Conservation (phyloP, 2,888 invertebrate genomes). For the Agapostemon virescens region DNA sequence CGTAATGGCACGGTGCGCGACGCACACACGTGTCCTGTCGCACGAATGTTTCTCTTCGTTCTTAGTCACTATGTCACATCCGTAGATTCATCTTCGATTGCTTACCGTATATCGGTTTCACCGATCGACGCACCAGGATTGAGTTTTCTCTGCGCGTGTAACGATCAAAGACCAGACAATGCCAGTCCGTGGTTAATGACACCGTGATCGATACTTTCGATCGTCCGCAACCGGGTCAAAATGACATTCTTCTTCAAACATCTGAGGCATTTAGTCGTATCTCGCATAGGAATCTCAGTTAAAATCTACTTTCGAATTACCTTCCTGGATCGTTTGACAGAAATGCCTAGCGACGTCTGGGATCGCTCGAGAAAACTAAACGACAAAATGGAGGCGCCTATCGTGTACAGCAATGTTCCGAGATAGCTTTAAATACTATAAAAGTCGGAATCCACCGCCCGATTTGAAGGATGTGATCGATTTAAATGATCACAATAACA, state of each 20-base stretch:
- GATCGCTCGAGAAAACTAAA: background rate
- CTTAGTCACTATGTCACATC: conserved; percentile 57
- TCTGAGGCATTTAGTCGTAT: conserved; percentile 39
- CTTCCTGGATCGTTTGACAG: conserved; percentile 17
- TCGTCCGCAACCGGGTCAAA: conserved; percentile 37
- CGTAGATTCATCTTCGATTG: conserved; percentile 38
- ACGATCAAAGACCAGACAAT: background rate
- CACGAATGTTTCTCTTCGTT: conserved; percentile 38
- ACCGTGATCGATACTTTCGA: conserved; percentile 30
- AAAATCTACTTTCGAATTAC: conserved; percentile 58
- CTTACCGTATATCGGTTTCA: background rate
- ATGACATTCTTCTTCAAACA: conserved; percentile 53
- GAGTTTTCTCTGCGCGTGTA: background rate
- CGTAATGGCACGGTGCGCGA: conserved; percentile 48
- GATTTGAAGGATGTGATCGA: conserved; percentile 85
- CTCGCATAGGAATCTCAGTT: conserved; percentile 37
- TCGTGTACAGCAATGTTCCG: conserved; percentile 83
- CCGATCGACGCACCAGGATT: background rate
- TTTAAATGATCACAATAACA: conserved; percentile 76
- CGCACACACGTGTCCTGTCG: conserved; percentile 46
- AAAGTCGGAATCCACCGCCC: conserved; percentile 85
- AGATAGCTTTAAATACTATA: conserved; percentile 90
- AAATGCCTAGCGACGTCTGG: conserved; percentile 26
- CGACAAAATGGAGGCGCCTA: conserved; percentile 67
- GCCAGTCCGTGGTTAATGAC: conserved; percentile 2